Percentiles rank a stretch among this genome's conserved stretches.
phyloP scores from a whole-genome alignment of 2,797 vertebrate genomes.

The Gallirallus australis region DNA sequence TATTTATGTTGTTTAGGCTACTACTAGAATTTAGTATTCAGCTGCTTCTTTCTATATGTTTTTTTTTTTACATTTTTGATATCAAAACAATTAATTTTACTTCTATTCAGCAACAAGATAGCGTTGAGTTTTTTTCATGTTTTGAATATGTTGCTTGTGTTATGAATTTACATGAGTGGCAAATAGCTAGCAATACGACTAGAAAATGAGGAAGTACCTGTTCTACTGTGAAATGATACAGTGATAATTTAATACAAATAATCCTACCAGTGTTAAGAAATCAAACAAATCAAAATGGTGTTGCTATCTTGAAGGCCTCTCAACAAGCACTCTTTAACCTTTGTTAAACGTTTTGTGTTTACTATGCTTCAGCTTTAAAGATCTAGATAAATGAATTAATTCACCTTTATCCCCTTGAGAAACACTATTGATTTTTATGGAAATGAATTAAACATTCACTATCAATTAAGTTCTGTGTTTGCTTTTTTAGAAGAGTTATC shows the following conservation, averaged over 20 bases:
- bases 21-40: neutral
- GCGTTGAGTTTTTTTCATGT: fast-evolving
- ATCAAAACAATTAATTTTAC: neutral
- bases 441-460: constrained; percentile 80
- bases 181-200: neutral
- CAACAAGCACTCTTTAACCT: constrained; percentile 76
- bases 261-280: constrained; percentile 20
- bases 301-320: constrained; percentile 39
- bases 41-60: neutral
- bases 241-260: constrained; percentile 6
- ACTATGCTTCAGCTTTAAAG: constrained; percentile 78
- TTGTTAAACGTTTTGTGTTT: constrained; percentile 67
- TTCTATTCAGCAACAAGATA: neutral
- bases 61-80: neutral
- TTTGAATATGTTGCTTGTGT: neutral
- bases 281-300: constrained; percentile 40
- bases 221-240: neutral
- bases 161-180: neutral
- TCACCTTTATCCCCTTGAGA: constrained; percentile 78
- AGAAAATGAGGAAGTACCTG: neutral
- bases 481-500: constrained; percentile 23
- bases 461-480: constrained; percentile 72
- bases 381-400: constrained; percentile 81
- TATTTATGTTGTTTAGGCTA: neutral
- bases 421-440: constrained; percentile 83